Conservation (phyloP, 1,140 invertebrate genomes). For the Stegodyphus dumicola region DNA sequence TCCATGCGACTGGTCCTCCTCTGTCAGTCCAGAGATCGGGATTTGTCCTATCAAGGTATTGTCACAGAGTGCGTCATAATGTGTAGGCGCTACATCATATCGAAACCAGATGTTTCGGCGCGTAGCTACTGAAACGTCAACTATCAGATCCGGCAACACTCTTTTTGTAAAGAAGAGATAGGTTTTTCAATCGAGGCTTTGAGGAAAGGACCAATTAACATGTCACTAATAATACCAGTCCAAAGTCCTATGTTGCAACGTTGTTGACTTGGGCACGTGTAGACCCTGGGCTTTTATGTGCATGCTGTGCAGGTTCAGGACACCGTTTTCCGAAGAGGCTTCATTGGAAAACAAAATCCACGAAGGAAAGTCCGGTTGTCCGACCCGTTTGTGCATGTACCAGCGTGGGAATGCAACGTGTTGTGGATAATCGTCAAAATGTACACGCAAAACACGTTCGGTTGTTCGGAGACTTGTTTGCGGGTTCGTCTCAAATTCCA, state of each 20-base stretch:
- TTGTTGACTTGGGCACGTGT: constrained; percentile 3
- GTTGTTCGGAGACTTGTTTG: background rate
- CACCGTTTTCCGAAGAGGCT: background rate
- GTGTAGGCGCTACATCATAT: background rate
- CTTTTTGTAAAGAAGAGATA: constrained; percentile 1
- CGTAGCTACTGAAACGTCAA: background rate
- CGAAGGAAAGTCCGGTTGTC: background rate
- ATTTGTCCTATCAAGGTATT: background rate
- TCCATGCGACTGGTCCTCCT: constrained; percentile 40
- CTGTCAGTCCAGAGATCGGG: constrained; percentile 1
- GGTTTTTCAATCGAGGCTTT: background rate
- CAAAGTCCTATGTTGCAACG: background rate
- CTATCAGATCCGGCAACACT: constrained; percentile 9
- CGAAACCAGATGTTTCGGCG: constrained; percentile 12
- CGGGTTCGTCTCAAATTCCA: background rate
- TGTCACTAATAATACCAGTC: constrained; percentile 6
- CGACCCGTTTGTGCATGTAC: background rate
- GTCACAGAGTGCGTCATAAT: background rate
- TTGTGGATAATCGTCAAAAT: background rate
- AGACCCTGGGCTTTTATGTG: background rate
- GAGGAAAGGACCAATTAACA: constrained; percentile 3
- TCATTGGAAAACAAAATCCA: constrained; percentile 3
- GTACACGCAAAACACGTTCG: background rate
- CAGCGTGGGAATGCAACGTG: background rate
- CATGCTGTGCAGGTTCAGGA: constrained; percentile 9